These are phyloP conservation scores for Hyles euphorbiae DNA, from an alignment of 1,140 invertebrate genomes.

Conservation along the genomic window DNA sequence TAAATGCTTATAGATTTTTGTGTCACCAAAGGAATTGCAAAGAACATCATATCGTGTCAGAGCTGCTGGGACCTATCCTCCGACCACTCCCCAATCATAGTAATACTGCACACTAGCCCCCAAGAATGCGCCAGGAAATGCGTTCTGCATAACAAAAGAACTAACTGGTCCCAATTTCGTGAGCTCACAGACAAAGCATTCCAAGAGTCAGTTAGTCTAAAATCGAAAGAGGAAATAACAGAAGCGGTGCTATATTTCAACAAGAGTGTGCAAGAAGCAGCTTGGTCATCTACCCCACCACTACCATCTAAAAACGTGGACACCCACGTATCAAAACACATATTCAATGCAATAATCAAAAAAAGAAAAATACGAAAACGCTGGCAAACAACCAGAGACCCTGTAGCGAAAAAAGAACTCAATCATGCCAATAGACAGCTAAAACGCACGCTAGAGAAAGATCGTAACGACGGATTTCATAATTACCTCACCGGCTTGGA, in stretches of 20 bases:
- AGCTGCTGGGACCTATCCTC: conserved; percentile 8
- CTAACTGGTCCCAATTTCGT: not conserved
- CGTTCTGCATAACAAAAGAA: too few species aligned
- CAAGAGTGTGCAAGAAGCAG: conserved; percentile 6
- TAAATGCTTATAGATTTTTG: conserved; percentile 8
- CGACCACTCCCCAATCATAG: conserved; percentile 5
- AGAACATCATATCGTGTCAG: conserved; percentile 3
- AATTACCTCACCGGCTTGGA: not conserved
- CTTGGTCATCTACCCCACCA: conserved; percentile 4
- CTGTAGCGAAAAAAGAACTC: not conserved
- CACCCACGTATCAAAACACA: not conserved
- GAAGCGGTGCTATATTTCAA: not conserved
- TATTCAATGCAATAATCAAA: not conserved
- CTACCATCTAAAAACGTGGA: not conserved
- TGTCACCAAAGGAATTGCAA: conserved; percentile 1
- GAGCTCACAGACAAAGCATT: not conserved
- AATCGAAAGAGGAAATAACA: conserved; percentile 4
- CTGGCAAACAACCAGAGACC: not conserved
- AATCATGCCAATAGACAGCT: not conserved
- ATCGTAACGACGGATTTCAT: conserved; percentile 1
- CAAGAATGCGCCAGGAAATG: too few species aligned
- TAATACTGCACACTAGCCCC: too few species aligned
- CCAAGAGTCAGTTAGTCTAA: not conserved
- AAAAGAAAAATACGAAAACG: not conserved
- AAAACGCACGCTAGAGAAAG: not conserved